A percentile compares a stretch with the other conserved stretches of the same genome.
phyloP scores from a whole-genome alignment of 2,113 vertebrate species.

The Callorhinus ursinus region DNA sequence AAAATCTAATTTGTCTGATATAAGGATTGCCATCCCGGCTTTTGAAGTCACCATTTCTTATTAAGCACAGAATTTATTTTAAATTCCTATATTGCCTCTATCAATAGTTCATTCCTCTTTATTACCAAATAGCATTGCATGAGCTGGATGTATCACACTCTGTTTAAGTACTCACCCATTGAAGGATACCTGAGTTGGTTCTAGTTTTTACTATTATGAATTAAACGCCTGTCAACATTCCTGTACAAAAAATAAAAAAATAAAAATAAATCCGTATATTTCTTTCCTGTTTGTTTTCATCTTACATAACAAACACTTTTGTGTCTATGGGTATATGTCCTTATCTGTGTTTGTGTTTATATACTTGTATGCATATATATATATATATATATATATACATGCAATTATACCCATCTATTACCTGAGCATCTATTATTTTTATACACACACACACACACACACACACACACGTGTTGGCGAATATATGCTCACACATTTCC shows the following conservation, averaged over 20 bases:
- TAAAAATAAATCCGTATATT: not conserved
- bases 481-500: not conserved
- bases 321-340: not conserved
- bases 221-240: not conserved
- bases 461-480: not conserved
- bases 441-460: too few species aligned
- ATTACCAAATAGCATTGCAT: not conserved
- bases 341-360: not conserved
- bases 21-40: too few species aligned
- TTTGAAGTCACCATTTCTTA: not conserved
- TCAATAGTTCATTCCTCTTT: not conserved
- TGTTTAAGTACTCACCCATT: not conserved
- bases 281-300: not conserved
- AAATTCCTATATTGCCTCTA: not conserved
- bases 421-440: too few species aligned
- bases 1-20: too few species aligned
- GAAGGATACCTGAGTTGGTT: not conserved
- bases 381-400: not conserved
- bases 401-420: too few species aligned
- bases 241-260: not conserved
- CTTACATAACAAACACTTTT: not conserved
- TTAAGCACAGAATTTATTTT: not conserved
- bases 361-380: not conserved
- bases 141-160: not conserved
- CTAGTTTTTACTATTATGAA: not conserved